A percentile compares a stretch with the other conserved stretches of the same genome.
Conservation (phyloP, 2,888 invertebrate genomes). For the Epinotia demarniana region DNA sequence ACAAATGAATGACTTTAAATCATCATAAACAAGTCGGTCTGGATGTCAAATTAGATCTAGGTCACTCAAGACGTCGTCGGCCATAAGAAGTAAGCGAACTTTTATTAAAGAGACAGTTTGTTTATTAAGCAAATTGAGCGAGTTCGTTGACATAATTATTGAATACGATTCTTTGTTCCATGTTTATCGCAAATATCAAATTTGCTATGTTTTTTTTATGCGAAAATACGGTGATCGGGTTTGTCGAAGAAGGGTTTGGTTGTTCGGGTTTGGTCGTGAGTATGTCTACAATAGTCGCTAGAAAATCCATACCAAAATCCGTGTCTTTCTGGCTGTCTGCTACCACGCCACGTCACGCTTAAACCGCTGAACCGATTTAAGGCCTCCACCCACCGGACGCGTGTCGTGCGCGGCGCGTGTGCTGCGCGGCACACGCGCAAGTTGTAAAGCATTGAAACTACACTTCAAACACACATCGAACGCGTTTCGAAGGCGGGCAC, state of each 20-base stretch:
- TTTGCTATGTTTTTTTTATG: neutral
- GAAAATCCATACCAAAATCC: no score
- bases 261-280: no score
- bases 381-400: no score
- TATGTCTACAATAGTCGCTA: no score
- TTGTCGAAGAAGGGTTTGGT: neutral
- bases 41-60: conserved; percentile 26
- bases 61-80: conserved; percentile 17
- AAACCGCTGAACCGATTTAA: no score
- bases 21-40: conserved; percentile 19
- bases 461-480: no score
- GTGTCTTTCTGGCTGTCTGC: no score
- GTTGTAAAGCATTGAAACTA: no score
- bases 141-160: conserved; percentile 22
- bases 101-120: conserved; percentile 39
- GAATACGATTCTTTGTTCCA: neutral
- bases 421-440: no score
- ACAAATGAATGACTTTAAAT: conserved; percentile 13
- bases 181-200: conserved; percentile 4
- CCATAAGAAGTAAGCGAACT: conserved; percentile 32
- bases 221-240: neutral
- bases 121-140: conserved; percentile 42
- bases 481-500: no score
- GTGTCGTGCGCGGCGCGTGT: no score
- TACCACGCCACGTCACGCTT: no score